phyloP scores from a whole-genome alignment of 2,797 vertebrate genomes.

The Enoplosus armatus region DNA sequence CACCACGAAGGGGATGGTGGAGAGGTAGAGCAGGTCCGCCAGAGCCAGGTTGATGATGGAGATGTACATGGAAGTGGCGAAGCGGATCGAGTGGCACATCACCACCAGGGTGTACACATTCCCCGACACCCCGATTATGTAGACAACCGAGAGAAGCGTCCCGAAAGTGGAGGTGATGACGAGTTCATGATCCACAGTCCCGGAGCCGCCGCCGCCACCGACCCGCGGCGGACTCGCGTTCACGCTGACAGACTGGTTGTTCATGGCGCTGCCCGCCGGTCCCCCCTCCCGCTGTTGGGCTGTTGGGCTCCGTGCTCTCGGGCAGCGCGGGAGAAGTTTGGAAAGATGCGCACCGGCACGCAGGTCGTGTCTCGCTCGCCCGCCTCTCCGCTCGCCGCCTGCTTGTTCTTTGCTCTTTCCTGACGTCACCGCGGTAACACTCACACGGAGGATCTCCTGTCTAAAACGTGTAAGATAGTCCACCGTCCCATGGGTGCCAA shows the following conservation, averaged over 20 bases:
- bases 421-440: constrained; percentile 76
- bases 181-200: constrained; percentile 82
- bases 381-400: constrained; percentile 36
- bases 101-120: constrained; percentile 93
- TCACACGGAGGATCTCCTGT: constrained; percentile 1
- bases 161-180: constrained; percentile 90
- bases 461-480: neutral
- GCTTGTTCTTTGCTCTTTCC: constrained; percentile 55
- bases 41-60: constrained; percentile 94
- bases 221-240: constrained; percentile 62
- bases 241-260: constrained; percentile 74
- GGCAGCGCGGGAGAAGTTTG: constrained; percentile 54
- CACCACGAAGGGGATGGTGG: constrained; percentile 94
- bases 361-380: constrained; percentile 42
- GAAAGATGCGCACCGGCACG: constrained; percentile 54
- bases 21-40: constrained; percentile 94
- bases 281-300: neutral
- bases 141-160: constrained; percentile 90
- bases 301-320: constrained; percentile 13
- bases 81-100: constrained; percentile 92
- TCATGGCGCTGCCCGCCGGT: constrained; percentile 68
- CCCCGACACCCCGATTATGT: constrained; percentile 90
- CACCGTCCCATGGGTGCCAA: neutral
- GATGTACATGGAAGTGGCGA: constrained; percentile 92
- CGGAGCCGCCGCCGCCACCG: constrained; percentile 63